Base-by-base conservation (phyloP, 2,113 vertebrate species). In the Circaetus gallicus region DNA sequence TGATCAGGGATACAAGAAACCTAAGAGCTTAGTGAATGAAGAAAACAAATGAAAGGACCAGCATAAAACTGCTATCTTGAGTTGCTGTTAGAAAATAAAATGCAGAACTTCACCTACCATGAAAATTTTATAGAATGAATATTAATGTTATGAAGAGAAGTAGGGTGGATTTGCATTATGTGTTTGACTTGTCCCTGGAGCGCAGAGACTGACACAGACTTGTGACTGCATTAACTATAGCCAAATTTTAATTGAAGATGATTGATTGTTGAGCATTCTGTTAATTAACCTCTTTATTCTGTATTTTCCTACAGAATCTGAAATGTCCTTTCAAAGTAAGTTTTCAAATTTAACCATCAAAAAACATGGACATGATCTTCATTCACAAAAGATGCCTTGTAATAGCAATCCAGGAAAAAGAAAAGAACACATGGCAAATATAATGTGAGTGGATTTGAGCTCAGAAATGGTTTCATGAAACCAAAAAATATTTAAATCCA, bases 91-190 rank as follows among this genome's bases (percentile, higher is more conserved):
- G 50, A 88, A 95, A 95, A 91, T 82, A 97, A 86, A 95, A 88
- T 55, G 66, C 74, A 82, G 77, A 95, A 90, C 58, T 91, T 95
- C 87, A 95, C 62, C 94, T 93, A 93, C 91, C 59, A 91, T 95
- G 42, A 96, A 95, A 93, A 88, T 95, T 94, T 97, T 88, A 95
- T 91, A 70, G 82, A 95, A 95, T 97, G 29, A 97, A 95, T 96
- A 96, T 96, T 97, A 94, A 97, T 93, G 63, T 69, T 77, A 62
- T 47, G 87, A 96, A 88, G 78, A 94, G 70, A 96, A 91, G 89
- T 88, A 90, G 82, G 74, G 40, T 88, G 78, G 82, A 97, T 96
- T 96, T 97, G 94, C 95, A 97, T 97, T 97, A 97, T 95, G 94
- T 90, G 97, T 97, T 95, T 91, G 55, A 25, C 81, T 90, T 42